Percentiles rank a stretch among this genome's conserved stretches.
phyloP scores from a whole-genome alignment of 1,140 invertebrate species.

The Tetramorium simillimum region DNA sequence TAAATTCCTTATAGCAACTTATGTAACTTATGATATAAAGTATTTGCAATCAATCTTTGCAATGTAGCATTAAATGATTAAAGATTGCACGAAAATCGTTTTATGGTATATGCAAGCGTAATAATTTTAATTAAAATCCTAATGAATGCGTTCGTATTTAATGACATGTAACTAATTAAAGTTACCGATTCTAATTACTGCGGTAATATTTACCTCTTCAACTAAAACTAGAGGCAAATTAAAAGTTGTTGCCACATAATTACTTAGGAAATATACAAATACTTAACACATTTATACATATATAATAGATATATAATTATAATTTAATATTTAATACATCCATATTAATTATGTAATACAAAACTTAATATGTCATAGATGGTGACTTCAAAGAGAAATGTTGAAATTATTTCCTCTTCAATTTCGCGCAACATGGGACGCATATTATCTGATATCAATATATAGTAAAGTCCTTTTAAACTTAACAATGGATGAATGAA shows the following conservation, averaged over 20 bases:
- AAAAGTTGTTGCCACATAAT: background rate
- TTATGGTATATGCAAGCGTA: background rate
- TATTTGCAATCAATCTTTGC: background rate
- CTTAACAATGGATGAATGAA: slow-evolving; percentile 18
- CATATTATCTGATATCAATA: slow-evolving; percentile 16
- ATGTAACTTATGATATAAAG: no score
- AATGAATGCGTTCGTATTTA: background rate
- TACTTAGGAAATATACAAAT: background rate
- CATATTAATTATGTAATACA: slow-evolving; percentile 28
- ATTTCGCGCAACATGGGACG: background rate
- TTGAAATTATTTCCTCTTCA: slow-evolving; percentile 21
- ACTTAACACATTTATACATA: background rate
- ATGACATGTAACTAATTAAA: slow-evolving; percentile 2
- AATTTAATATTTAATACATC: background rate
- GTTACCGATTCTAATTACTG: slow-evolving; percentile 1
- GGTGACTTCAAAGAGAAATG: slow-evolving; percentile 38
- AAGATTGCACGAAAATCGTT: background rate
- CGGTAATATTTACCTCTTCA: background rate
- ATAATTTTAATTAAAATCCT: background rate
- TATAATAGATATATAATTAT: background rate
- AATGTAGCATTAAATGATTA: background rate
- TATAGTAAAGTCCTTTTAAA: background rate
- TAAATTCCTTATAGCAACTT: no score
- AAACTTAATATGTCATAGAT: slow-evolving; percentile 22
- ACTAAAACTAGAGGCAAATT: slow-evolving; percentile 1